Conservation (phyloP, 1,140 invertebrate species). For the Neodiprion virginianus region DNA sequence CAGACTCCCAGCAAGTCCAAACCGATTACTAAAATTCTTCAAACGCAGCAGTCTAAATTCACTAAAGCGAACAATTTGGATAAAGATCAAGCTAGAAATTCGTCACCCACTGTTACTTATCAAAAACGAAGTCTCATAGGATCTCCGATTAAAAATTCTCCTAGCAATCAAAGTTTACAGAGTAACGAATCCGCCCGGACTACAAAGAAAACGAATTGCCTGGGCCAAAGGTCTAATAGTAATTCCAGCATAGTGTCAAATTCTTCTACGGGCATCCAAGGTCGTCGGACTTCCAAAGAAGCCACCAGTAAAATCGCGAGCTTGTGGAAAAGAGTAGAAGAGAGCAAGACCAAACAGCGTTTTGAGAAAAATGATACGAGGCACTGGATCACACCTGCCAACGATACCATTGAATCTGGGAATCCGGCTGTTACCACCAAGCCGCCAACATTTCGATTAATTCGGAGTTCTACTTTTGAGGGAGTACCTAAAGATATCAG, state of each 20-base stretch:
- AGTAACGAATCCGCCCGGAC: constrained; percentile 61
- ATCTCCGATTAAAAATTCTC: constrained; percentile 18
- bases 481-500: constrained; percentile 61
- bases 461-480: constrained; percentile 76
- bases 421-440: constrained; percentile 17
- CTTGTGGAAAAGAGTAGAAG: constrained; percentile 86
- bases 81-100: constrained; percentile 38
- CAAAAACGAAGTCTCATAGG: not conserved
- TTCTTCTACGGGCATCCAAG: constrained; percentile 54
- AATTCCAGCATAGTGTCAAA: constrained; percentile 70
- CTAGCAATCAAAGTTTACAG: constrained; percentile 62
- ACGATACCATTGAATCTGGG: constrained; percentile 44
- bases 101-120: constrained; percentile 22
- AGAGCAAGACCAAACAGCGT: constrained; percentile 69
- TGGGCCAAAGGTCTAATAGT: constrained; percentile 61
- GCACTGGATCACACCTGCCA: constrained; percentile 67
- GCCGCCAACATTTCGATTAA: constrained; percentile 59
- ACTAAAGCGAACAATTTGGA: constrained; percentile 48
- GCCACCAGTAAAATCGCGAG: constrained; percentile 87
- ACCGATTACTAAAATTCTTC: constrained; percentile 33
- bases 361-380: constrained; percentile 67
- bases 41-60: constrained; percentile 41
- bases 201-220: constrained; percentile 48
- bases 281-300: constrained; percentile 67
- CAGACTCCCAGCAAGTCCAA: constrained; percentile 39